Conservation (phyloP, 2,888 invertebrate species). For the Synergus japonicus region DNA sequence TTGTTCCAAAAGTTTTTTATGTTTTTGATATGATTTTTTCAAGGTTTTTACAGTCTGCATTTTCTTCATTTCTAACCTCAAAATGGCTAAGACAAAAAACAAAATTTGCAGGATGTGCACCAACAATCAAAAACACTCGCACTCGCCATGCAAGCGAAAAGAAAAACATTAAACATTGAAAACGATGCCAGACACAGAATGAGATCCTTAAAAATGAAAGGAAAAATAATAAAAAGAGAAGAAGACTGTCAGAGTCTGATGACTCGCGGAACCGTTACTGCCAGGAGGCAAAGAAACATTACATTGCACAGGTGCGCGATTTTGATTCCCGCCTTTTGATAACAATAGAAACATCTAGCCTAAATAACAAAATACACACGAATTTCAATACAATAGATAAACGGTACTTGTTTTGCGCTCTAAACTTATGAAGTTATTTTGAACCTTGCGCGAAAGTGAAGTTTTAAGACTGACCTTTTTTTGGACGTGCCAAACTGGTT, state of each 20-base stretch:
- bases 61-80: neutral
- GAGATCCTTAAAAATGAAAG: slow-evolving; percentile 3
- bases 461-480: slow-evolving; percentile 22
- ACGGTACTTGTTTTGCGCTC: neutral
- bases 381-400: neutral
- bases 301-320: neutral
- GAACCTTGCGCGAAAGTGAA: neutral
- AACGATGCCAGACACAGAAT: neutral
- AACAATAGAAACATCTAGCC: too few relatives aligned
- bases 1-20: too few relatives aligned
- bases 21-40: neutral
- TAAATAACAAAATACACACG: neutral
- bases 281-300: slow-evolving; percentile 55
- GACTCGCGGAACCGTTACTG: slow-evolving; percentile 61
- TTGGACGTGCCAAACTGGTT: slow-evolving; percentile 23
- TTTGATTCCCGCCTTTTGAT: slow-evolving; percentile 20
- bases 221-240: slow-evolving; percentile 26
- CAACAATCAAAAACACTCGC: neutral
- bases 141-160: neutral
- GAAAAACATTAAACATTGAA: neutral
- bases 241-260: neutral
- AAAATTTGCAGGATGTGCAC: neutral
- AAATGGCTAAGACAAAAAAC: neutral
- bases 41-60: neutral
- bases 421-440: neutral